Evolutionary conservation across 2,113 vertebrate genomes (phyloP).

Genomic region (Phaethon lepturus): DNA sequence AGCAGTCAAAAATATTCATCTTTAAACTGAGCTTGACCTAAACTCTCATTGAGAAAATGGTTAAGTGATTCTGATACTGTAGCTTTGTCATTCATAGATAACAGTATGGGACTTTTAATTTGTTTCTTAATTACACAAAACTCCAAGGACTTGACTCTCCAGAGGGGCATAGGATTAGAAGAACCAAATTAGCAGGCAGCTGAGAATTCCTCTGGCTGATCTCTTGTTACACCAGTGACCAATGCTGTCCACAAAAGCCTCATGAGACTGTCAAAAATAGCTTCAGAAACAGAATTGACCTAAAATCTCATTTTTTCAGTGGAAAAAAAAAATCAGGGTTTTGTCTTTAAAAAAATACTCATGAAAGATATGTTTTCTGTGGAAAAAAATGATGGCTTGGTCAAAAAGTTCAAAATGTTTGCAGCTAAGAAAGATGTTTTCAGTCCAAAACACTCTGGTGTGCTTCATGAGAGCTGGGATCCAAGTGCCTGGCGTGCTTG

Average conservation of each 20-base stretch:
- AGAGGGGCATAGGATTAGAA: neutral
- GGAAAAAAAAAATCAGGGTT: neutral
- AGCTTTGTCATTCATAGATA: neutral
- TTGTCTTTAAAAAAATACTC: neutral
- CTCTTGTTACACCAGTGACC: neutral
- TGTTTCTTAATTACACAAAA: neutral
- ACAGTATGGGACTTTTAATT: neutral
- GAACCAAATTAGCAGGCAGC: neutral
- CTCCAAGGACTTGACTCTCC: neutral
- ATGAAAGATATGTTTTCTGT: neutral
- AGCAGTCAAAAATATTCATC: neutral
- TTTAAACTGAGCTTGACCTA: neutral
- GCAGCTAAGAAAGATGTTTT: neutral
- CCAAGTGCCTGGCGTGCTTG: neutral
- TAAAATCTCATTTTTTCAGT: neutral
- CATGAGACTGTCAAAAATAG: neutral
- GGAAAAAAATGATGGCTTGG: neutral
- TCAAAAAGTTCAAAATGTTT: neutral
- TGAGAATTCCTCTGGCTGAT: conserved; percentile 10
- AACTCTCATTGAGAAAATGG: neutral
- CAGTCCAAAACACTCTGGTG: neutral
- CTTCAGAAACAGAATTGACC: neutral
- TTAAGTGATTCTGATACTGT: neutral
- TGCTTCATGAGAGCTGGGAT: neutral
- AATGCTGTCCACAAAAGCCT: neutral